Evolutionary conservation across 2,113 vertebrate species (phyloP).

Genomic region (Eidolon helvum): DNA sequence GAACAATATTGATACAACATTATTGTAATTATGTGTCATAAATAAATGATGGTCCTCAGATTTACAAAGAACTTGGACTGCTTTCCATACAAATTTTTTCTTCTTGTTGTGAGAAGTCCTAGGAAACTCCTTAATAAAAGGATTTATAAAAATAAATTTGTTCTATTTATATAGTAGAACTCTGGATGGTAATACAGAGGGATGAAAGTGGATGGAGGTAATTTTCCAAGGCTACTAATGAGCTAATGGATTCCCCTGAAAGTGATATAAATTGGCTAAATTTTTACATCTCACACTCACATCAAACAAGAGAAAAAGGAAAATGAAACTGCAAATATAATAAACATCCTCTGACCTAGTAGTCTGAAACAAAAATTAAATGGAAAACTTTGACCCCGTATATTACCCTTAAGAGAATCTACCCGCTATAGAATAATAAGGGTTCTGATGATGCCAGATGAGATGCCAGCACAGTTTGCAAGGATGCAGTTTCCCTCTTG

Average conservation of each 20-base stretch:
- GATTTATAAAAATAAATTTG: constrained; percentile 26
- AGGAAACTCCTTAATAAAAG: constrained; percentile 17
- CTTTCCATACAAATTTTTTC: neutral
- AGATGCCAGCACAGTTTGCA: constrained; percentile 66
- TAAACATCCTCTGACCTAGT: neutral
- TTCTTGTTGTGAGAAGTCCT: neutral
- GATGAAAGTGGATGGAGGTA: neutral
- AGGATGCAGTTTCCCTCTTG: constrained; percentile 56
- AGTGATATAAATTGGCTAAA: neutral
- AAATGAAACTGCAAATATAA: constrained; percentile 23
- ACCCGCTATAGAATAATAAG: neutral
- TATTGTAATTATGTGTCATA: neutral
- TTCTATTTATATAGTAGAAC: neutral
- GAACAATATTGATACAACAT: neutral
- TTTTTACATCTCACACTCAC: constrained; percentile 37
- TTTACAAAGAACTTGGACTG: neutral
- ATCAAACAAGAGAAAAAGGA: constrained; percentile 7
- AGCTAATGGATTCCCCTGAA: constrained; percentile 43
- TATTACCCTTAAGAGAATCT: neutral
- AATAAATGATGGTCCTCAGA: neutral
- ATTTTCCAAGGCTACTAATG: constrained; percentile 27
- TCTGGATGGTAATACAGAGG: neutral
- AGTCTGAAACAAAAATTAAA: constrained; percentile 30
- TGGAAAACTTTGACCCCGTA: neutral
- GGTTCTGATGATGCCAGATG: constrained; percentile 59